Evolutionary conservation across 2,113 vertebrate genomes (phyloP), one percentile per base, ranked within the genome.

Genomic region (Chaetorhynchus papuensis): DNA sequence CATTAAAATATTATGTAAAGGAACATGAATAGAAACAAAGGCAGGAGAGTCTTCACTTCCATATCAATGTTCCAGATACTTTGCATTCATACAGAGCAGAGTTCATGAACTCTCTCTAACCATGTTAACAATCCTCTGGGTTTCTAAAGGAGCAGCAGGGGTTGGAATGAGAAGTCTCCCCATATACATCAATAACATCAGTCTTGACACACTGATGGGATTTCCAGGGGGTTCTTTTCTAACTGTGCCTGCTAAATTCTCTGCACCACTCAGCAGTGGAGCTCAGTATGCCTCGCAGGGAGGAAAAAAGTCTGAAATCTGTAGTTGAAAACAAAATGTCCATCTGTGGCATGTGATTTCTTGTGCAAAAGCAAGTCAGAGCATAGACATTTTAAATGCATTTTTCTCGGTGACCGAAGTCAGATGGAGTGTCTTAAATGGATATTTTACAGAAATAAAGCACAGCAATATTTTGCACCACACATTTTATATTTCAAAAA

Each of bases 61-160:
- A 97, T 98, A 98, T 98, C 98, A 98, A 98, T 98, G 97, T 97
- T 97, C 95, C 94, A 66, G 87, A 96, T 97, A 97, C 94, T 98
- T 98, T 98, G 96, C 98, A 98, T 98, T 97, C 97, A 96, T 96
- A 97, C 97, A 97, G 97, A 98, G 87, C 91, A 98, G 96, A 97
- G 98, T 98, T 98, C 98, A 98, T 98, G 98, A 98, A 98, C 98
- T 98, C 97, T 97, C 85, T 94, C 96, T 97, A 97, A 96, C 97
- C 97, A 84, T 94, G 97, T 98, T 98, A 98, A 98, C 98, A 98
- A 98, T 98, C 97, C 96, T 97, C 97, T 92, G 96, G 97, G 97
- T 98, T 98, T 98, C 98, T 97, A 98, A 98, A 98, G 97, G 72
- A 98, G 94, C 98, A 97, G 98, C 98, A 96, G 98, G 98, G 97